These are phyloP conservation scores for Drosophila diplacantha DNA, from an alignment of 2,888 invertebrate species.

Conservation along the genomic window DNA sequence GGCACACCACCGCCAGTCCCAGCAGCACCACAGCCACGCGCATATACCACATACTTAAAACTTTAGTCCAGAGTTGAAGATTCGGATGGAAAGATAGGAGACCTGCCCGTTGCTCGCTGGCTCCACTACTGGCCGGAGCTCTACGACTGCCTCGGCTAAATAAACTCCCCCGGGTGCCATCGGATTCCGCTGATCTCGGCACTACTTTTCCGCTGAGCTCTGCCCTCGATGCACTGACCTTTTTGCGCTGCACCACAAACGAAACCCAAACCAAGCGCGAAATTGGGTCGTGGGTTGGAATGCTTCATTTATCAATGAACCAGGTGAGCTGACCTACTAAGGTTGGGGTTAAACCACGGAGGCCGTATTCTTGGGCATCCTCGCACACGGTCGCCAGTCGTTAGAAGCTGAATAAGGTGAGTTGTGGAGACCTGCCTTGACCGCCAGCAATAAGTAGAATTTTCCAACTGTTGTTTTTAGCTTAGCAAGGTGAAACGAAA, in stretches of 20 bases:
- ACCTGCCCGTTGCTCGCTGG: constrained; percentile 39
- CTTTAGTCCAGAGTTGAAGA: constrained; percentile 12
- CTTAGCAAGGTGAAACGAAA: not conserved
- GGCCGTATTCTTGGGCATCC: constrained; percentile 10
- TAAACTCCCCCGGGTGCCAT: constrained; percentile 49
- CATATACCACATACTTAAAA: constrained; percentile 12
- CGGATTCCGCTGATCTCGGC: constrained; percentile 60
- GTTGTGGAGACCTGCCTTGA: not conserved
- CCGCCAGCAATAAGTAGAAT: not conserved
- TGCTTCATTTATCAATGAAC: constrained; percentile 61
- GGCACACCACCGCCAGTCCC: constrained; percentile 51
- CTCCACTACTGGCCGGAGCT: constrained; percentile 48
- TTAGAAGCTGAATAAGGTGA: constrained; percentile 3
- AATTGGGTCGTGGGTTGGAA: constrained; percentile 54
- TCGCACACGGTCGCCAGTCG: constrained; percentile 17
- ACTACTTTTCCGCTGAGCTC: constrained; percentile 63
- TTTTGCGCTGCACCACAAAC: constrained; percentile 34
- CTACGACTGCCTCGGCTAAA: constrained; percentile 40
- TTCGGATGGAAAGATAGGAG: constrained; percentile 10
- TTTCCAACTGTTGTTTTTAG: not conserved
- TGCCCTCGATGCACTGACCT: constrained; percentile 69
- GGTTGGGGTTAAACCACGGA: constrained; percentile 14
- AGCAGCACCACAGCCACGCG: constrained; percentile 11
- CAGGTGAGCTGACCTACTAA: constrained; percentile 16
- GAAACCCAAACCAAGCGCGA: constrained; percentile 41